These are phyloP conservation scores for Lithophane leautieri DNA, from an alignment of 2,888 invertebrate genomes.

Conservation along the genomic window DNA sequence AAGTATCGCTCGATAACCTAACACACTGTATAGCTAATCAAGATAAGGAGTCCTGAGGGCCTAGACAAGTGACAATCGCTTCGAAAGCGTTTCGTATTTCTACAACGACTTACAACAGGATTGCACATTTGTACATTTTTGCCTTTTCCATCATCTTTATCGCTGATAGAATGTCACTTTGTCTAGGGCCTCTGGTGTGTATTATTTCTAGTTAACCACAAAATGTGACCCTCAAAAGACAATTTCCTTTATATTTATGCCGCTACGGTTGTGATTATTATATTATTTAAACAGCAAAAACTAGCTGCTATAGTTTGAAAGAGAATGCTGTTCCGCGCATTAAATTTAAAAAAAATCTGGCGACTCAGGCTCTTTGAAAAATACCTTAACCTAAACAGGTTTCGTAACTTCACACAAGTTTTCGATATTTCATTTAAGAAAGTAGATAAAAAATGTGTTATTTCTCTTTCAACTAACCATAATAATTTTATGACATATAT, in stretches of 20 bases:
- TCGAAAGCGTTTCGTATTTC: no score
- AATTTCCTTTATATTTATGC: constrained; percentile 21
- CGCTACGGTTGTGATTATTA: constrained; percentile 50
- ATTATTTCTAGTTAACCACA: constrained; percentile 1
- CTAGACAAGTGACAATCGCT: no score
- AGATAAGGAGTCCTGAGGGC: neutral
- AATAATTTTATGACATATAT: neutral
- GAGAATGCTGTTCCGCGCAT: no score
- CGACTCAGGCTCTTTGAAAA: no score
- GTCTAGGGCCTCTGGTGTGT: neutral
- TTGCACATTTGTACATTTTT: no score
- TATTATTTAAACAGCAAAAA: constrained; percentile 31
- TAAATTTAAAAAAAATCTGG: no score
- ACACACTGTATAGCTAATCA: neutral
- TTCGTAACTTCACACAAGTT: constrained; percentile 2
- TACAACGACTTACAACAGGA: no score
- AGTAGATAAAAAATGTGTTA: neutral
- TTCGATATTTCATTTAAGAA: constrained; percentile 1
- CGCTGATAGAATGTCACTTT: no score
- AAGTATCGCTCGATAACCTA: neutral
- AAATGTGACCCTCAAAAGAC: constrained; percentile 33
- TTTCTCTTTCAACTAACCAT: neutral
- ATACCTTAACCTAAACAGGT: no score
- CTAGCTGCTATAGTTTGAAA: no score
- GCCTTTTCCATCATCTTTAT: no score